Conservation (phyloP, 1,140 invertebrate species). For the Arctopsyche grandis region DNA sequence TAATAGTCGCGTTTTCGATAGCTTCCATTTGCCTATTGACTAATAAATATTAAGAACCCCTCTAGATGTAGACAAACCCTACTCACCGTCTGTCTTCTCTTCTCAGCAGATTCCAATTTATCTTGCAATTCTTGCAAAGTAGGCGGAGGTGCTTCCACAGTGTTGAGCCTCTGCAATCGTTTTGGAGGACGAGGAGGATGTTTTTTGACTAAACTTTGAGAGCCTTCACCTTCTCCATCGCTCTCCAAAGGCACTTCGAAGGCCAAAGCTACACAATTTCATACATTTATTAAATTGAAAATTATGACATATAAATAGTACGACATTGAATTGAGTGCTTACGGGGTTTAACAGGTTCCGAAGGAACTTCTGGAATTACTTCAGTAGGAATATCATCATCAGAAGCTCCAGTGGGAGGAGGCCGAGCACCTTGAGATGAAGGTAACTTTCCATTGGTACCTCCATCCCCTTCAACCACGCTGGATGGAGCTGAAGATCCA, state of each 20-base stretch:
- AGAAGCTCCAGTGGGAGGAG: constrained; percentile 50
- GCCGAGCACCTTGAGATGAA: constrained; percentile 50
- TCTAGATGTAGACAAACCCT: no score
- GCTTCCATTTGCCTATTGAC: no score
- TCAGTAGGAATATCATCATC: constrained; percentile 62
- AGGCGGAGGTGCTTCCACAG: constrained; percentile 62
- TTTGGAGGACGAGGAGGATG: constrained; percentile 72
- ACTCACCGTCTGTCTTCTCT: constrained; percentile 62
- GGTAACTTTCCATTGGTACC: constrained; percentile 34
- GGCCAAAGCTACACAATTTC: constrained; percentile 65
- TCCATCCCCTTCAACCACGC: constrained; percentile 56
- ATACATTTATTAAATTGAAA: constrained; percentile 34
- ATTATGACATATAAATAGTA: background rate
- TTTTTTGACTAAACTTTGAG: constrained; percentile 66
- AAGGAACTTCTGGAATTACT: constrained; percentile 59
- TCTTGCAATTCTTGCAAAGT: constrained; percentile 72
- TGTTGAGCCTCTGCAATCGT: constrained; percentile 70
- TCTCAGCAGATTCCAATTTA: constrained; percentile 76
- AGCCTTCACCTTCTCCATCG: constrained; percentile 49
- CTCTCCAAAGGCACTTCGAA: constrained; percentile 73
- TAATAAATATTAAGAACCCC: no score
- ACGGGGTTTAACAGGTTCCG: constrained; percentile 61
- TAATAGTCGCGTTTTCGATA: no score
- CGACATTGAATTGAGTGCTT: constrained; percentile 52
- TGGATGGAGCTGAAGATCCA: constrained; percentile 59